These are phyloP conservation scores for Neoaliturus tenellus DNA, from an alignment of 2,888 invertebrate species.

Conservation along the genomic window DNA sequence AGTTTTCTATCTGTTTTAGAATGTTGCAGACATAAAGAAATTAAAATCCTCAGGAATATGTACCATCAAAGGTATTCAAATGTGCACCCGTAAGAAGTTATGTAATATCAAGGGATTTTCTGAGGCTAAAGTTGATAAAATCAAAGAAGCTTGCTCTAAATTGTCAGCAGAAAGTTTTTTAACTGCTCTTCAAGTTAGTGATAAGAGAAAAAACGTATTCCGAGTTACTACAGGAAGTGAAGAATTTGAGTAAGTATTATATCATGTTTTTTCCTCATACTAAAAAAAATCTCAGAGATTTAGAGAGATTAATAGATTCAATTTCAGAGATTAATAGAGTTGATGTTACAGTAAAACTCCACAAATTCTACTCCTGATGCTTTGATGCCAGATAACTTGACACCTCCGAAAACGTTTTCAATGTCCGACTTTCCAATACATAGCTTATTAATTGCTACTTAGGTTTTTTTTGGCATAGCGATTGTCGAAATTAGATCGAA, in stretches of 20 bases:
- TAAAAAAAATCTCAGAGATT: too few relatives aligned
- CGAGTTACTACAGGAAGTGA: slow-evolving; percentile 80
- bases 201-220: slow-evolving; percentile 83
- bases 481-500: too few relatives aligned
- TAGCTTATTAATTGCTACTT: too few relatives aligned
- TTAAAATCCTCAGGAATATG: slow-evolving; percentile 86
- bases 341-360: not conserved
- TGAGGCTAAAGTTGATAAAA: slow-evolving; percentile 86
- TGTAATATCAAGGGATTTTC: slow-evolving; percentile 85
- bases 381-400: too few relatives aligned
- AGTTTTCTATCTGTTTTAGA: slow-evolving; percentile 68
- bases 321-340: too few relatives aligned
- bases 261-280: too few relatives aligned
- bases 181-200: slow-evolving; percentile 85
- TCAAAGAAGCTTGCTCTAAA: slow-evolving; percentile 86
- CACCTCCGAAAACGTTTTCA: too few relatives aligned
- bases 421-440: too few relatives aligned
- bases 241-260: slow-evolving; percentile 81
- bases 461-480: too few relatives aligned
- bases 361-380: too few relatives aligned
- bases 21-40: slow-evolving; percentile 86
- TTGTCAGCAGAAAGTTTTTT: slow-evolving; percentile 79
- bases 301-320: too few relatives aligned
- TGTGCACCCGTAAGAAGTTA: slow-evolving; percentile 85
- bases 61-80: slow-evolving; percentile 88